Conservation (phyloP, 2,797 vertebrate species). For the Pogonophryne albipinna region DNA sequence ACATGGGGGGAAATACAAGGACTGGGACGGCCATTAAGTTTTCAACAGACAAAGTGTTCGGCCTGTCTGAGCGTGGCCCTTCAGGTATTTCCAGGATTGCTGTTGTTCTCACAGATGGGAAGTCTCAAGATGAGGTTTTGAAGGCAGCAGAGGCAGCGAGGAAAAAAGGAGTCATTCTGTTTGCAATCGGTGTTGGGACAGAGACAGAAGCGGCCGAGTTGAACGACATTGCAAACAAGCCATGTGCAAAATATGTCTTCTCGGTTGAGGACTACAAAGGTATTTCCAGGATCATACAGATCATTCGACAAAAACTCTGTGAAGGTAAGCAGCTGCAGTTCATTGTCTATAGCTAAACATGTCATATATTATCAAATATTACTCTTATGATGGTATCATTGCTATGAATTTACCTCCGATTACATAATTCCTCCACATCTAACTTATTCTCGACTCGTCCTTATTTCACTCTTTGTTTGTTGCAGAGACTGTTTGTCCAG, state of each 20-base stretch:
- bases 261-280: slow-evolving; percentile 97
- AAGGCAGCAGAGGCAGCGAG: slow-evolving; percentile 92
- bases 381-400: background rate
- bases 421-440: background rate
- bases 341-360: background rate
- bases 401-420: background rate
- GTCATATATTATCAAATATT: slow-evolving; percentile 15
- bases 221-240: slow-evolving; percentile 95
- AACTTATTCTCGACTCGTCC: background rate
- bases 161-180: slow-evolving; percentile 93
- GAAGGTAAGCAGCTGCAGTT: slow-evolving; percentile 88
- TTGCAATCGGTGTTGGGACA: slow-evolving; percentile 96
- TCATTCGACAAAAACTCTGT: slow-evolving; percentile 98
- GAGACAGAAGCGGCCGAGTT: slow-evolving; percentile 92
- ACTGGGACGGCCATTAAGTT: slow-evolving; percentile 96
- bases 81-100: slow-evolving; percentile 92
- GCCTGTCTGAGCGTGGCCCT: slow-evolving; percentile 90
- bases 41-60: slow-evolving; percentile 93
- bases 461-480: slow-evolving; percentile 38
- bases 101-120: slow-evolving; percentile 96
- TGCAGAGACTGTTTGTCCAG: slow-evolving; percentile 95
- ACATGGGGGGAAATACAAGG: slow-evolving; percentile 95
- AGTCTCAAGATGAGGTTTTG: slow-evolving; percentile 96
- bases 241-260: slow-evolving; percentile 94
- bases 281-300: slow-evolving; percentile 96